Evolutionary conservation across 92 coral and sea anemone species (phyloP), one percentile per base, ranked within the genome.

Genomic region (Zoanthus solanderi): DNA sequence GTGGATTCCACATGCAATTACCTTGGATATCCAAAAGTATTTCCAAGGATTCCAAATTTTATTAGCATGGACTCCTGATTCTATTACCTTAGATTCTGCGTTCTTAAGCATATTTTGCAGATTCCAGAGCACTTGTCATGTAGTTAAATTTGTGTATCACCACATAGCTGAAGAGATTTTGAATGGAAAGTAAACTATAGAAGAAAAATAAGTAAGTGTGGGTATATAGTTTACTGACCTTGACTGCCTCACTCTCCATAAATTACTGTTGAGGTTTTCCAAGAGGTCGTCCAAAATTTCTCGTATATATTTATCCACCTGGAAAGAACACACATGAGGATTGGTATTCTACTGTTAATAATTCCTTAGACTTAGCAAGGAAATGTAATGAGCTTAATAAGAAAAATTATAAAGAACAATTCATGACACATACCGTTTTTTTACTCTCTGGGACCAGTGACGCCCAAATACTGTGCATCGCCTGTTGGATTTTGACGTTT

Each of bases 391-490:
- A 42, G n/a, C 52, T 4, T 44, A 7, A 14, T 3, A 29, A 3
- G 29, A 45, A 17, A 16, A 23, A 69, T 8, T 18, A 7, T 56
- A 13, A 34, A 31, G 14, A 58, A 14, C 50, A 11, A 15, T 13
- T 79, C 17, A 9, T n/a, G 42, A 34, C n/a, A 47, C 89, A 58
- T 67, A 95, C 98, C 86, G 98, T 93, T 73, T 91, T 92, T 88
- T 95, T 95, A 7, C 96, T 87, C 75, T 93, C 98, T 77, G 98
- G 96, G 48, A 97, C 99, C 23, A 97, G 87, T 0, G 99, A 96
- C 1, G 94, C 96, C 99, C 99, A 97, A 72, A 97, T 95, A 85
- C 99, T 97, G 57, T 94, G 90, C 99, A 97, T 97, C 2, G 99
- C 98, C 84, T 97, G 98, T 44, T 94, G 99, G 32, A 95, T 96